phyloP scores from a whole-genome alignment of 2,797 vertebrate genomes.

The Notolabrus celidotus region DNA sequence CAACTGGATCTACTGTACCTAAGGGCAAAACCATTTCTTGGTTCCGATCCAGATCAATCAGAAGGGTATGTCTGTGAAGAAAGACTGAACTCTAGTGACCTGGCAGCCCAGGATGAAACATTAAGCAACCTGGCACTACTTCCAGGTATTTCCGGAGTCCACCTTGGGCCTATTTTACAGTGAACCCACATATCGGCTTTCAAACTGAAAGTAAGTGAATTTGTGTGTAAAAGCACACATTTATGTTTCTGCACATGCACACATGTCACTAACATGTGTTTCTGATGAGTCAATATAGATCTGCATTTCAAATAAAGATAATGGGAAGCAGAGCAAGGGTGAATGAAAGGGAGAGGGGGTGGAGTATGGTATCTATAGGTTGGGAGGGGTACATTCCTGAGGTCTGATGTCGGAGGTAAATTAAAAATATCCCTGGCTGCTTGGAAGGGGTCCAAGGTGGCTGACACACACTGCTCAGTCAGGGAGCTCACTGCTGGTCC shows the following conservation, averaged over 20 bases:
- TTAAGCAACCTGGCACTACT: slow-evolving; percentile 69
- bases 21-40: slow-evolving; percentile 52
- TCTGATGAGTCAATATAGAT: slow-evolving; percentile 96
- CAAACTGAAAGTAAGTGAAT: slow-evolving; percentile 70
- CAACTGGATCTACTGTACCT: slow-evolving; percentile 54
- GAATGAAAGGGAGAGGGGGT: slow-evolving; percentile 78
- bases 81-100: slow-evolving; percentile 75
- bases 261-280: slow-evolving; percentile 89
- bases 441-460: slow-evolving; percentile 74
- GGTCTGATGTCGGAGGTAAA: slow-evolving; percentile 81
- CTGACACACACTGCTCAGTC: slow-evolving; percentile 77
- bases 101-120: slow-evolving; percentile 72
- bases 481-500: slow-evolving; percentile 75
- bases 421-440: slow-evolving; percentile 81
- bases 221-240: slow-evolving; percentile 45
- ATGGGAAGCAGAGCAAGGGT: slow-evolving; percentile 91
- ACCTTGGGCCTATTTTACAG: slow-evolving; percentile 79
- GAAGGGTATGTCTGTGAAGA: slow-evolving; percentile 68
- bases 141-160: slow-evolving; percentile 81
- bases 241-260: slow-evolving; percentile 13
- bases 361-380: slow-evolving; percentile 84
- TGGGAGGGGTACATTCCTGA: slow-evolving; percentile 84
- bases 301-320: slow-evolving; percentile 98
- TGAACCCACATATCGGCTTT: slow-evolving; percentile 75
- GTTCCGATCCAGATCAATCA: slow-evolving; percentile 74